These are phyloP conservation scores for Pica pica DNA, from an alignment of 2,113 vertebrate genomes.

Conservation along the genomic window DNA sequence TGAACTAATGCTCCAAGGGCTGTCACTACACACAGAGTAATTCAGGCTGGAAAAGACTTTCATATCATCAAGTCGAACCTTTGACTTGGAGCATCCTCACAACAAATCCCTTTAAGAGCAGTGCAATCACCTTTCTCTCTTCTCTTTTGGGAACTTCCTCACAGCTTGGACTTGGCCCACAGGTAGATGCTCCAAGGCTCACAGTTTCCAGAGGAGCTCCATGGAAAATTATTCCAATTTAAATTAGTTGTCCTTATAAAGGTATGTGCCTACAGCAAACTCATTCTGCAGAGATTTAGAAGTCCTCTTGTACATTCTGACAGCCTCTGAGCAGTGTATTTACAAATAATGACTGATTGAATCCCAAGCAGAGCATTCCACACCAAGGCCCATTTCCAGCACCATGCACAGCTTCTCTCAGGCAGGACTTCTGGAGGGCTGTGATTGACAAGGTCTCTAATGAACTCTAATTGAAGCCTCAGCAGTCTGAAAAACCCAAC, in stretches of 20 bases:
- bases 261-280: not conserved
- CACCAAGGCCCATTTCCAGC: slow-evolving; percentile 3
- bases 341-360: not conserved
- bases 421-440: not conserved
- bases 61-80: not conserved
- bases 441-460: slow-evolving; percentile 72
- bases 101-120: not conserved
- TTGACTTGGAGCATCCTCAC: not conserved
- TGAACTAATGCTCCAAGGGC: not conserved
- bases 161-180: not conserved
- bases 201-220: not conserved
- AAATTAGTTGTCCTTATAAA: not conserved
- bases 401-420: not conserved
- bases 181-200: not conserved
- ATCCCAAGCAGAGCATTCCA: not conserved
- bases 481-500: slow-evolving; percentile 22
- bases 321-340: not conserved
- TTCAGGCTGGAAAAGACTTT: not conserved
- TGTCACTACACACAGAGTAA: not conserved
- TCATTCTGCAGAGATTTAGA: not conserved
- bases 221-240: not conserved
- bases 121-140: not conserved
- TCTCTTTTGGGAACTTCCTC: not conserved
- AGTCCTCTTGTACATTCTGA: not conserved
- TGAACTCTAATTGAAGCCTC: slow-evolving; percentile 69